Percentiles rank a stretch among this genome's conserved stretches.
These are phyloP conservation scores for Sarcophilus harrisii DNA, from an alignment of 2,797 vertebrate genomes.

Conservation along the genomic window DNA sequence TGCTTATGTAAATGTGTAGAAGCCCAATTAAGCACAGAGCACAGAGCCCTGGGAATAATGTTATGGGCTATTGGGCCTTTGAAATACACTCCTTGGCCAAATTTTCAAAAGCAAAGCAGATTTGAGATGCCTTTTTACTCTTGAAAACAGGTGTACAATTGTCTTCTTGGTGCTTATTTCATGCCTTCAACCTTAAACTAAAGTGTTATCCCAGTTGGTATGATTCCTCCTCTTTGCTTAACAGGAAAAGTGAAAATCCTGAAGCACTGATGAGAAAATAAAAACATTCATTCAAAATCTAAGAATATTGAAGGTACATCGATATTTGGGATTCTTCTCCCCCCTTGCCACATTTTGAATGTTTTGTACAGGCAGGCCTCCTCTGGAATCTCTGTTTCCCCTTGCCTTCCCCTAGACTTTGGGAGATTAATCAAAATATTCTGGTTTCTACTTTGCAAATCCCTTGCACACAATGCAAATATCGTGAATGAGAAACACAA, in stretches of 20 bases:
- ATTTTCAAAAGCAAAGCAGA: constrained; percentile 85
- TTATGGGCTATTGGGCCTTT: constrained; percentile 84
- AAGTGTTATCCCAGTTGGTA: constrained; percentile 80
- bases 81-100: constrained; percentile 84
- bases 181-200: constrained; percentile 83
- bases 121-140: constrained; percentile 83
- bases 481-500: constrained; percentile 61
- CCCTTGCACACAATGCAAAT: constrained; percentile 72
- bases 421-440: constrained; percentile 79
- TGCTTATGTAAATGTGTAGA: constrained; percentile 84
- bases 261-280: constrained; percentile 84
- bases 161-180: constrained; percentile 83
- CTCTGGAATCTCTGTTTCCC: constrained; percentile 53
- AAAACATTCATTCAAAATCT: constrained; percentile 79
- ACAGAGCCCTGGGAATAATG: constrained; percentile 83
- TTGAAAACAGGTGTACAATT: constrained; percentile 85
- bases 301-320: constrained; percentile 77
- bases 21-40: constrained; percentile 85
- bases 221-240: constrained; percentile 78
- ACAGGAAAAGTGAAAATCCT: constrained; percentile 78
- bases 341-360: constrained; percentile 50
- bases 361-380: constrained; percentile 73
- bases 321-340: constrained; percentile 72
- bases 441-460: constrained; percentile 73
- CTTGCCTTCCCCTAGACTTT: constrained; percentile 63